These are phyloP conservation scores for Gerris lacustris DNA, from an alignment of 2,888 invertebrate genomes.

Conservation along the genomic window DNA sequence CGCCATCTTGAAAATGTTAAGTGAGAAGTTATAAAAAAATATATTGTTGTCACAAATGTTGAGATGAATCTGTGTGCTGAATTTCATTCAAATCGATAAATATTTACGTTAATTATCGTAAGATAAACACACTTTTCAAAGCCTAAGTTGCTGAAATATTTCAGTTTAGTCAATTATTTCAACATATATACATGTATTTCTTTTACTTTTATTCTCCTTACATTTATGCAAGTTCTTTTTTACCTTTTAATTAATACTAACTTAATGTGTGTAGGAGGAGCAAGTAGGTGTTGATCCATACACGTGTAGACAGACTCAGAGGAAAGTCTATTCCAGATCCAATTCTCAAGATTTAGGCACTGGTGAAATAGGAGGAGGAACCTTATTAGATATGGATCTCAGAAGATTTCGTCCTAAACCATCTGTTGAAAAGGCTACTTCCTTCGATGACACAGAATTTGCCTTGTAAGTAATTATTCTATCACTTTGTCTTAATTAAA, in stretches of 20 bases:
- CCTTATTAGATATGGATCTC: conserved; percentile 35
- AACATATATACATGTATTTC: no score
- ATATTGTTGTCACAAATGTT: no score
- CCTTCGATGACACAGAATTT: conserved; percentile 21
- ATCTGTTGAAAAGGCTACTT: conserved; percentile 19
- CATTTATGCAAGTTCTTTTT: background rate
- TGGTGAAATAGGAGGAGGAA: conserved; percentile 35
- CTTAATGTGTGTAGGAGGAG: conserved; percentile 42
- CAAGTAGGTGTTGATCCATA: conserved; percentile 48
- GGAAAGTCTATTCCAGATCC: conserved; percentile 35
- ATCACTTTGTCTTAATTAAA: background rate
- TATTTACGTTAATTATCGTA: no score
- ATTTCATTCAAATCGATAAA: no score
- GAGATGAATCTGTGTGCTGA: no score
- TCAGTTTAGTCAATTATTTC: no score
- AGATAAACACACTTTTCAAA: no score
- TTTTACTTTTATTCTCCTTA: background rate
- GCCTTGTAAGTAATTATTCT: conserved; percentile 4
- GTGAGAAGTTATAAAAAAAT: no score
- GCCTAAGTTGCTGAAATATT: no score
- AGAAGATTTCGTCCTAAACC: conserved; percentile 35
- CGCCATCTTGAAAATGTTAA: no score
- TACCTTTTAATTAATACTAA: no score
- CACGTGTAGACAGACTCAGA: conserved; percentile 33
- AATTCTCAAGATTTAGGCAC: conserved; percentile 37